phyloP scores from a whole-genome alignment of 1,140 invertebrate genomes.

The Trichomalopsis sarcophagae region DNA sequence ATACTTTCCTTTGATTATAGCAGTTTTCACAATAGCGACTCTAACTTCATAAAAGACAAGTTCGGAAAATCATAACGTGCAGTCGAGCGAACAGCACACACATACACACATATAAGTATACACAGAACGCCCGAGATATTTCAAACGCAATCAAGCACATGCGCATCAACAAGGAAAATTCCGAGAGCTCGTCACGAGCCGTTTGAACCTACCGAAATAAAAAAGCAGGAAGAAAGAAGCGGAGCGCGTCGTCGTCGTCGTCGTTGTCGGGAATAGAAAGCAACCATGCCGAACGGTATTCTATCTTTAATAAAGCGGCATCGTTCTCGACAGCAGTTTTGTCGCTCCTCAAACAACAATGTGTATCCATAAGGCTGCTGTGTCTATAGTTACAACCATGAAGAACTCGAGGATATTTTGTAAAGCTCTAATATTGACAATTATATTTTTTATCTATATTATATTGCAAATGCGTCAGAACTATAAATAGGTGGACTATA shows the following conservation, averaged over 20 bases:
- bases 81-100: not conserved
- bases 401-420: too few species aligned
- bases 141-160: not conserved
- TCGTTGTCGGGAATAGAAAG: not conserved
- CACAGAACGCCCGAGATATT: not conserved
- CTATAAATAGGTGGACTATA: not conserved
- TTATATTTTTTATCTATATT: not conserved
- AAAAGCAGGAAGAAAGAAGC: not conserved
- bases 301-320: slow-evolving; percentile 26
- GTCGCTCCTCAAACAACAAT: not conserved
- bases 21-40: not conserved
- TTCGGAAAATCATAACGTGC: not conserved
- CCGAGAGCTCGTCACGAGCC: slow-evolving; percentile 8
- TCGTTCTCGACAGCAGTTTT: not conserved
- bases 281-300: not conserved
- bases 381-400: too few species aligned
- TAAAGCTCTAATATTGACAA: not conserved
- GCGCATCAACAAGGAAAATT: slow-evolving; percentile 12
- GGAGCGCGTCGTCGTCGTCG: not conserved
- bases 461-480: not conserved
- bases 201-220: not conserved
- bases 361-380: not conserved
- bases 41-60: not conserved
- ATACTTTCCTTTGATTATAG: not conserved
- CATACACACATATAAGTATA: too few species aligned